These are phyloP conservation scores for Machimus rusticus DNA, from an alignment of 2,888 invertebrate species.

Conservation along the genomic window DNA sequence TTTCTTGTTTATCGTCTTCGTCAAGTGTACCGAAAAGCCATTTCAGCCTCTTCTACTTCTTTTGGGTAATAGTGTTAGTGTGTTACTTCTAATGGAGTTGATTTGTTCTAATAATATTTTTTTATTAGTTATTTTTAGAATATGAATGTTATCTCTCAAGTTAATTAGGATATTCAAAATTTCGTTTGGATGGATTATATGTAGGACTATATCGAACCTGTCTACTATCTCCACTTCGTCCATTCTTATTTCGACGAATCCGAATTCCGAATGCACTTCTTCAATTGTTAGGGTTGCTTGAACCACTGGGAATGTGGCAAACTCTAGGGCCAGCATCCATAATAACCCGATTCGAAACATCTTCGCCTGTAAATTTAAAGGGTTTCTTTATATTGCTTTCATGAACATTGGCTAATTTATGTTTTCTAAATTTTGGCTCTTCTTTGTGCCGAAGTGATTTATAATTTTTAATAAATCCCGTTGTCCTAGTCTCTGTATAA, in stretches of 20 bases:
- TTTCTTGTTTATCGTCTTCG: slow-evolving; percentile 28
- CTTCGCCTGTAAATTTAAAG: background rate
- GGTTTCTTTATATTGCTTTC: background rate
- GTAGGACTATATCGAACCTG: no score
- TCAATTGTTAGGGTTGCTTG: background rate
- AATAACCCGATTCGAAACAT: background rate
- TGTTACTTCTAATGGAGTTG: slow-evolving; percentile 8
- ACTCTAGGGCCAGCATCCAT: background rate
- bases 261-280: background rate
- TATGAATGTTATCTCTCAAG: background rate
- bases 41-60: slow-evolving; percentile 33
- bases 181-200: no score
- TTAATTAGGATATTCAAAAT: background rate
- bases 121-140: slow-evolving; percentile 1
- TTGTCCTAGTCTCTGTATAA: background rate
- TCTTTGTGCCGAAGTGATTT: background rate
- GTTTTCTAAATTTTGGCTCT: background rate
- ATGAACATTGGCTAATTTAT: background rate
- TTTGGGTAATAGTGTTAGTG: background rate
- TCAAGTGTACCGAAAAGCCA: slow-evolving; percentile 41
- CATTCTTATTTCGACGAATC: background rate
- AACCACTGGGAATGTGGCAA: background rate
- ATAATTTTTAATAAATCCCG: background rate
- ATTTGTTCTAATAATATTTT: background rate
- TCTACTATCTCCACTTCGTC: no score